These are phyloP conservation scores for Sceliomorpha sp. DNA, from an alignment of 2,888 invertebrate species.

Conservation along the genomic window DNA sequence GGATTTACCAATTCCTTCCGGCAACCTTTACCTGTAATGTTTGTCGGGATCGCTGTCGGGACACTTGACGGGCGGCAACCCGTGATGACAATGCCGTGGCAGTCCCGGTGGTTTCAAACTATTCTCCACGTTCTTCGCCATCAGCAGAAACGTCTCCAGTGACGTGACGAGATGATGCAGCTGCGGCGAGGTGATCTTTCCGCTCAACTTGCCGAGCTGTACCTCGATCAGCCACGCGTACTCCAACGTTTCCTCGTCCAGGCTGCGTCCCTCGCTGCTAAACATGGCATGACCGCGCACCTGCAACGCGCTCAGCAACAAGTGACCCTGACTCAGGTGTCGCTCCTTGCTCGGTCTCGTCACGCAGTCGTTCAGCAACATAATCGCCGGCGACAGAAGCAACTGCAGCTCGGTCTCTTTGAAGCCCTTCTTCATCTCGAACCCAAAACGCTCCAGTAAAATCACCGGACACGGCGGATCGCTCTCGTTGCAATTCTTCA, in stretches of 20 bases:
- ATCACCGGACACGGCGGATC: constrained; percentile 96
- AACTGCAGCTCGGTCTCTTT: constrained; percentile 95
- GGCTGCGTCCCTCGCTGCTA: constrained; percentile 92
- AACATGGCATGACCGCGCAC: constrained; percentile 98
- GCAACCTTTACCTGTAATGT: constrained; percentile 82
- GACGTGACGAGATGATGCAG: constrained; percentile 93
- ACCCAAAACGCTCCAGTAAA: constrained; percentile 93
- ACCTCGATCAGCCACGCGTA: constrained; percentile 98
- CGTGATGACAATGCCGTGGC: constrained; percentile 89
- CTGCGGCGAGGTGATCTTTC: constrained; percentile 93
- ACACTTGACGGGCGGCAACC: constrained; percentile 86
- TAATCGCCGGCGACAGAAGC: constrained; percentile 91
- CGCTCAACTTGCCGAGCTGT: constrained; percentile 95
- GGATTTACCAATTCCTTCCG: not conserved
- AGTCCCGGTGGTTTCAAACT: constrained; percentile 91
- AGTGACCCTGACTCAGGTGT: constrained; percentile 90
- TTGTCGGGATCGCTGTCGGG: constrained; percentile 86
- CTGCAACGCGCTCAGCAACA: constrained; percentile 92
- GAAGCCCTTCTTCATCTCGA: constrained; percentile 98
- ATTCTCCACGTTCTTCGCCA: constrained; percentile 94
- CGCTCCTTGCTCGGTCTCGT: constrained; percentile 86
- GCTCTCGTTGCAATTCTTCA: constrained; percentile 93
- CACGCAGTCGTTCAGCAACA: constrained; percentile 88
- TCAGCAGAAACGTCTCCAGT: constrained; percentile 92
- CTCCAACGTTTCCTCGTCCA: constrained; percentile 97